phyloP scores from a whole-genome alignment of 2,113 vertebrate genomes.

The Vimba vimba region DNA sequence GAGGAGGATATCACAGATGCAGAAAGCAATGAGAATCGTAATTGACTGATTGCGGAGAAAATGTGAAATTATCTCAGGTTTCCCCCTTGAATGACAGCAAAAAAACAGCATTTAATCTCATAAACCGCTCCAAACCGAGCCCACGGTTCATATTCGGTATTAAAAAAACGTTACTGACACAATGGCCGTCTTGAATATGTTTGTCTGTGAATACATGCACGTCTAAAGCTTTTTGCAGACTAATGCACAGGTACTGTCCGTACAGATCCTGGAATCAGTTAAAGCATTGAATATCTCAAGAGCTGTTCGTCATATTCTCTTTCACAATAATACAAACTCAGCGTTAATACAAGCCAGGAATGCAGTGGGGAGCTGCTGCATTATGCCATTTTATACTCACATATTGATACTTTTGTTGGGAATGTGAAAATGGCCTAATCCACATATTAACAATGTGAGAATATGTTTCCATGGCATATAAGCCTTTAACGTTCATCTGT shows the following conservation, averaged over 20 bases:
- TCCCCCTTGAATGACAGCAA: slow-evolving; percentile 42
- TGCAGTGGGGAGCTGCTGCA: not conserved
- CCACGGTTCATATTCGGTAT: not conserved
- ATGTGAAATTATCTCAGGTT: slow-evolving; percentile 56
- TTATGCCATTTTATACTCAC: slow-evolving; percentile 41
- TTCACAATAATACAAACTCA: slow-evolving; percentile 2
- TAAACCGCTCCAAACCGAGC: slow-evolving; percentile 29
- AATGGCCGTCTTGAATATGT: slow-evolving; percentile 14
- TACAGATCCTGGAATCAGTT: not conserved
- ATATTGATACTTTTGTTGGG: slow-evolving; percentile 47
- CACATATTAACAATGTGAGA: slow-evolving; percentile 63
- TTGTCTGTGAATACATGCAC: not conserved
- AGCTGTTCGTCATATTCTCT: not conserved
- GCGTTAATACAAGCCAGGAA: not conserved
- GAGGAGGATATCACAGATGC: slow-evolving; percentile 55
- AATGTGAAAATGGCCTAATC: slow-evolving; percentile 48
- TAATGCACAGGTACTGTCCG: not conserved
- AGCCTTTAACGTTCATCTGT: slow-evolving; percentile 65
- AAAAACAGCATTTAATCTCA: slow-evolving; percentile 47
- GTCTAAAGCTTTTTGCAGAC: not conserved
- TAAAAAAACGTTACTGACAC: slow-evolving; percentile 21
- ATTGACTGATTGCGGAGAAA: slow-evolving; percentile 63
- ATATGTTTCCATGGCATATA: slow-evolving; percentile 57
- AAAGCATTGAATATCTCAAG: not conserved
- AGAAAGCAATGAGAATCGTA: slow-evolving; percentile 59